These are phyloP conservation scores for Sebastes matsubarae DNA, from an alignment of 2,797 vertebrate species.

Conservation along the genomic window DNA sequence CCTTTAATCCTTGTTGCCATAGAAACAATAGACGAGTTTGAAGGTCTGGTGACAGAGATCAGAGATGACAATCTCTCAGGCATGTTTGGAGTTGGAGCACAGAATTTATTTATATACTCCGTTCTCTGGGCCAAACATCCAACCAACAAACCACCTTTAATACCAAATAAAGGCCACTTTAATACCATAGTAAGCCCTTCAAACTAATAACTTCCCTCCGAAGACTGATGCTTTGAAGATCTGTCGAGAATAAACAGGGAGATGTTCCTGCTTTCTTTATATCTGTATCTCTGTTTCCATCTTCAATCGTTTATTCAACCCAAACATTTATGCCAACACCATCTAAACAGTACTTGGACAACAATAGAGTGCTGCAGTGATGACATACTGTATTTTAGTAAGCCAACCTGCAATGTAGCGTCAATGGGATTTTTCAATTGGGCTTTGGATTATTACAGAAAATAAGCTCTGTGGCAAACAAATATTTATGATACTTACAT, in stretches of 20 bases:
- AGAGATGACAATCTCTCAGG: conserved; percentile 41
- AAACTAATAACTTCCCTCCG: background rate
- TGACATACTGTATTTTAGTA: too few relatives aligned
- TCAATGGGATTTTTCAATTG: too few relatives aligned
- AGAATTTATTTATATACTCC: background rate
- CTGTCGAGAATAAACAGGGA: background rate
- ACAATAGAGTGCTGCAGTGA: too few relatives aligned
- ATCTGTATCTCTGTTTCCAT: background rate
- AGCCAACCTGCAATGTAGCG: accelerated
- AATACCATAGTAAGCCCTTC: background rate
- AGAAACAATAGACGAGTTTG: conserved; percentile 50
- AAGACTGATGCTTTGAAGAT: background rate
- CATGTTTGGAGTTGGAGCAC: conserved; percentile 1
- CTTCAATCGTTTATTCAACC: background rate
- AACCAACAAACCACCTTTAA: background rate
- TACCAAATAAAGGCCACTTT: background rate
- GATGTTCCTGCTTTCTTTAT: background rate
- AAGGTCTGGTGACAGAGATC: conserved; percentile 58
- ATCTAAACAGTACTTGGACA: background rate
- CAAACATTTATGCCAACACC: background rate
- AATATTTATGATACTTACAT: too few relatives aligned
- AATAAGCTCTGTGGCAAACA: too few relatives aligned
- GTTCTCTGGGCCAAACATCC: background rate
- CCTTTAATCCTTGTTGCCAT: conserved; percentile 67
- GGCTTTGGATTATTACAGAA: too few relatives aligned